Evolutionary conservation across 2,888 invertebrate species (phyloP), one percentile per base, ranked within the genome.

Genomic region (Adelphocoris suturalis): DNA sequence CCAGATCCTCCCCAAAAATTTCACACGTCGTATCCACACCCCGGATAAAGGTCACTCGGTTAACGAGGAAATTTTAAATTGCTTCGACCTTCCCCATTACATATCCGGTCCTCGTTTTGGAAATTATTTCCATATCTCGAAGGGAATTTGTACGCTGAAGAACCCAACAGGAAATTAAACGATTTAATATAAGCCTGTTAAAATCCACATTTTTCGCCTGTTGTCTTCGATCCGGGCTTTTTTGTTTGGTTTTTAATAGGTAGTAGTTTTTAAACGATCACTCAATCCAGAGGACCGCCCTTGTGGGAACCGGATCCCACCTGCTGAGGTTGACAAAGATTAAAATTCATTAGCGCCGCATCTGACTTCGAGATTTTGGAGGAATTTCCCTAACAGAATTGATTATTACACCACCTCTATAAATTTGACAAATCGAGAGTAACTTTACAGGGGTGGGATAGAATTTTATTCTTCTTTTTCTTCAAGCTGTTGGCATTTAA

Each of bases 341-440:
- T 68, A 68, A 68, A 68, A 68, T 68, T 68, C 68, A 68, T 23
- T 68, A 23, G 68, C 68, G 23, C 27, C 68, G 68, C 68, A 27
- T 68, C 23, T 23, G 27, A 23, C 68, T 68, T 68, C 11, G 68
- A 19, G 12, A 23, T 9, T 19, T 27, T 68, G 23, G 27, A 11
- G 27, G 23, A 68, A 68, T 68, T 68, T 68, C 19, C 23, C 19
- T 23, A 68, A 4, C 68, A 68, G 13, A 23, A 68, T 68, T 19
- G 4, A 68, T 68, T 68, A 68, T 23, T 23, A 19, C 68, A 19
- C 23, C 68, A 19, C 68, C 68, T 68, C 23, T 5, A 68, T 68
- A 68, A 68, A 68, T 68, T 68, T 68, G 23, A 23, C 11, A 68
- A 68, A 68, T 68, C 2, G 57, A 13, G 57, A 7, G 57, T n/a